These are phyloP conservation scores for Eupithecia centaureata DNA, from an alignment of 2,888 invertebrate genomes.

Conservation along the genomic window DNA sequence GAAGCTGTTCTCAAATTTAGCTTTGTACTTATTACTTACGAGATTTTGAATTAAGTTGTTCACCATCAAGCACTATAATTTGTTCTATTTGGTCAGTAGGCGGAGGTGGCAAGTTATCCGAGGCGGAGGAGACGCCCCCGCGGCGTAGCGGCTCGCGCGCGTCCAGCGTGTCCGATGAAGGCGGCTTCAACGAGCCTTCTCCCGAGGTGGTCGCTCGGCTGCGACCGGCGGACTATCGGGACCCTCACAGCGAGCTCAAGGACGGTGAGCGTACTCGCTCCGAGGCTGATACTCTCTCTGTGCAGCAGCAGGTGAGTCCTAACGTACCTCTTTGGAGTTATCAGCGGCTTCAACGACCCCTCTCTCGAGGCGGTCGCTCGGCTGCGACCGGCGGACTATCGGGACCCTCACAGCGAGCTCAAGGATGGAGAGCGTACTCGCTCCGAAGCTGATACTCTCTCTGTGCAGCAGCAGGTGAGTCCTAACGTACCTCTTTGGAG, in stretches of 20 bases:
- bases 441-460: conserved; percentile 78
- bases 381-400: conserved; percentile 76
- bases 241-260: conserved; percentile 68
- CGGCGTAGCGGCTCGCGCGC: conserved; percentile 87
- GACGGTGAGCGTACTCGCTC: conserved; percentile 73
- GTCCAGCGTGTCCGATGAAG: conserved; percentile 87
- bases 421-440: conserved; percentile 71
- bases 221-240: conserved; percentile 76
- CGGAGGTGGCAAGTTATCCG: conserved; percentile 78
- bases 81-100: conserved; percentile 61
- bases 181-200: conserved; percentile 89
- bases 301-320: conserved; percentile 72
- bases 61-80: neutral
- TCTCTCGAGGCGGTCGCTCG: conserved; percentile 88
- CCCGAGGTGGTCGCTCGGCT: conserved; percentile 87
- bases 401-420: conserved; percentile 70
- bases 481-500: neutral
- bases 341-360: conserved; percentile 89
- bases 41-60: too few species aligned
- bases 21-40: too few species aligned
- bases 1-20: too few species aligned
- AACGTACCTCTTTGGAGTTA: neutral
- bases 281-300: conserved; percentile 78
- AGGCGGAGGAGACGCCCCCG: conserved; percentile 83
- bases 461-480: conserved; percentile 75